Percentiles rank a stretch among this genome's conserved stretches.
Evolutionary conservation across 1,140 invertebrate species (phyloP).

Genomic region (Heliconius melpomene): DNA sequence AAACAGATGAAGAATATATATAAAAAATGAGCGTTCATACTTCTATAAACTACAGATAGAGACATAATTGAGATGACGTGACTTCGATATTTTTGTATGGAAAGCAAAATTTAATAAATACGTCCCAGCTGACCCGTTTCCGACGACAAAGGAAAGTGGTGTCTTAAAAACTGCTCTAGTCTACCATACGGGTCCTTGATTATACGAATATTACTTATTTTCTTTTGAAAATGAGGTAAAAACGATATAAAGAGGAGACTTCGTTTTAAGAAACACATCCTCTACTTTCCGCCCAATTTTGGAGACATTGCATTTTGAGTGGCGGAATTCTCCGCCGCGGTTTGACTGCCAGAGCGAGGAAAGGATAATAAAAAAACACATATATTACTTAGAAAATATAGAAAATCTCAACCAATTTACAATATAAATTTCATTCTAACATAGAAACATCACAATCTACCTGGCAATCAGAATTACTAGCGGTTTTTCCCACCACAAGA

Average conservation of each 20-base stretch:
- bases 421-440: not conserved
- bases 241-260: not conserved
- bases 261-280: not conserved
- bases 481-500: slow-evolving; percentile 20
- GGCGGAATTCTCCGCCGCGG: no score
- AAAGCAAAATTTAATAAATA: slow-evolving; percentile 20
- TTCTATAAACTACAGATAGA: not conserved
- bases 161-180: slow-evolving; percentile 1
- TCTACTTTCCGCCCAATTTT: no score
- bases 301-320: no score
- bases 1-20: not conserved
- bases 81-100: slow-evolving; percentile 2
- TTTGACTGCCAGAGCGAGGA: no score
- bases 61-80: slow-evolving; percentile 4
- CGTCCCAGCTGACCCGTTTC: slow-evolving; percentile 16
- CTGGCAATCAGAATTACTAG: slow-evolving; percentile 22
- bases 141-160: slow-evolving; percentile 8
- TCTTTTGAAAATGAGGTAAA: no score
- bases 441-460: not conserved
- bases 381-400: no score
- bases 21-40: not conserved
- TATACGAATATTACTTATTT: not conserved
- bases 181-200: not conserved
- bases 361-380: no score
- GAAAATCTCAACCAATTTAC: not conserved